phyloP scores from a whole-genome alignment of 2,113 vertebrate species.

The Mobula hypostoma region DNA sequence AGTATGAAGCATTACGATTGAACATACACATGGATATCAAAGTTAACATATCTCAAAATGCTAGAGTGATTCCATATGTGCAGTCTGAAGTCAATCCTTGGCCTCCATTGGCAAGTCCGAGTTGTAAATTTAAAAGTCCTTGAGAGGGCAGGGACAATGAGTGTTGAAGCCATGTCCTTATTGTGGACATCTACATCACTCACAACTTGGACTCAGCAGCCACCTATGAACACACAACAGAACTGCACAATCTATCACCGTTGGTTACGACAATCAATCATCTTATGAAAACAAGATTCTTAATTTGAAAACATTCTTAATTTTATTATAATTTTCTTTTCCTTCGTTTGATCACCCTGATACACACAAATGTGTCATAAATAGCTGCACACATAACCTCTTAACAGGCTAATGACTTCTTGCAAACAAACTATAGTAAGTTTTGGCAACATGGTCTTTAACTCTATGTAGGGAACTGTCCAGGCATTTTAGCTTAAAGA shows the following conservation, averaged over 20 bases:
- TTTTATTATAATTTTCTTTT: background rate
- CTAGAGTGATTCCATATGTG: too few relatives aligned
- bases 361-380: background rate
- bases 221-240: too few relatives aligned
- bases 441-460: background rate
- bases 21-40: background rate
- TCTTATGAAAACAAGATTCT: background rate
- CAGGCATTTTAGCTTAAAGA: background rate
- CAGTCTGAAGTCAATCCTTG: too few relatives aligned
- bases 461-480: background rate
- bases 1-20: background rate
- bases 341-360: background rate
- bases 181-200: too few relatives aligned
- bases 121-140: too few relatives aligned
- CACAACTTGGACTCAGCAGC: too few relatives aligned
- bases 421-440: background rate
- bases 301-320: background rate
- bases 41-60: background rate
- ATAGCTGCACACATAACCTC: too few relatives aligned
- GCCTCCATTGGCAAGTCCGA: too few relatives aligned
- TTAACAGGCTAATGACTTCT: background rate
- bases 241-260: too few relatives aligned
- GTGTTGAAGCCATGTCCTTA: too few relatives aligned
- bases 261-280: too few relatives aligned
- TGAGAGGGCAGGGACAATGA: too few relatives aligned